These are phyloP conservation scores for Aradophagus sp. DNA, from an alignment of 1,140 invertebrate genomes.

Conservation along the genomic window DNA sequence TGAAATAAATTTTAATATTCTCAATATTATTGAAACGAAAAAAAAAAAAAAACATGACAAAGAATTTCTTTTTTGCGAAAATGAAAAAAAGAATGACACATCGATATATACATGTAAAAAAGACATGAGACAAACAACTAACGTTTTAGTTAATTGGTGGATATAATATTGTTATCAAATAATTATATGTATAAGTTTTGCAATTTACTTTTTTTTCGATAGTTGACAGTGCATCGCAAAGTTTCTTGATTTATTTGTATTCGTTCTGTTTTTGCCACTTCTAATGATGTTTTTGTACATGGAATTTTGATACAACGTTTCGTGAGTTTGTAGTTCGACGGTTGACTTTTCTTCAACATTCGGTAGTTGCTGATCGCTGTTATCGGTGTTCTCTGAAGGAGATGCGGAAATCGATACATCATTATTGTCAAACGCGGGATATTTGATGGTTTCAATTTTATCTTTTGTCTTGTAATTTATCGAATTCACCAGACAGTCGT, in stretches of 20 bases:
- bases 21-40: too few species aligned
- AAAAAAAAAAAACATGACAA: too few species aligned
- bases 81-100: too few species aligned
- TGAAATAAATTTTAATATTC: too few species aligned
- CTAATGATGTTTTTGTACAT: slow-evolving; percentile 21
- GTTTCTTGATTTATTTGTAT: slow-evolving; percentile 26
- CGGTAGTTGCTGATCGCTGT: slow-evolving; percentile 18
- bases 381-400: slow-evolving; percentile 26
- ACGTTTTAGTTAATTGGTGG: too few species aligned
- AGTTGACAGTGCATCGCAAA: slow-evolving; percentile 17
- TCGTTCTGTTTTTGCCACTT: slow-evolving; percentile 1
- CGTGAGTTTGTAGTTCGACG: slow-evolving; percentile 34
- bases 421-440: slow-evolving; percentile 37
- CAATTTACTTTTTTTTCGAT: slow-evolving; percentile 19
- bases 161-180: too few species aligned
- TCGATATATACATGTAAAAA: too few species aligned
- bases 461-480: slow-evolving; percentile 6
- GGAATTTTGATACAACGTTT: slow-evolving; percentile 45
- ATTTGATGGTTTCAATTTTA: slow-evolving; percentile 37
- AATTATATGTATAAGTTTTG: background rate
- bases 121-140: too few species aligned
- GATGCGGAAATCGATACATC: slow-evolving; percentile 31
- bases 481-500: too few species aligned
- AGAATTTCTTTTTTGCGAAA: too few species aligned
- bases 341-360: slow-evolving; percentile 30